Base-by-base conservation (phyloP, 2,113 vertebrate genomes). In the Hirundichthys speculiger region DNA sequence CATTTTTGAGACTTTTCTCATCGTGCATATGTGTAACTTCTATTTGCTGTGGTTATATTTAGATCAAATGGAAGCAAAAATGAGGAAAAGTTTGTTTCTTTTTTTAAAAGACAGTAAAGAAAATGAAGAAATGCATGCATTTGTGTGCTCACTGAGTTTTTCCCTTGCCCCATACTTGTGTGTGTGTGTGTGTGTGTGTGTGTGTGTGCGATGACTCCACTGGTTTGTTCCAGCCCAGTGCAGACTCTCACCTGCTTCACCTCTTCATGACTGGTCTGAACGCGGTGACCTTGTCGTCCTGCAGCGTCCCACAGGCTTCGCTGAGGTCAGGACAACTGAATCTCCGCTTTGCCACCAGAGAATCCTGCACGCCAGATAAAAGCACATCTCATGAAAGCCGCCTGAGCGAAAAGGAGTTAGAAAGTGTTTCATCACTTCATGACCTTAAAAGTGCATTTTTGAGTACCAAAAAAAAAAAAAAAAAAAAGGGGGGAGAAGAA, bases 191-290 rank as follows among this genome's bases (percentile, higher is more conserved):
- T 70, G 47, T n/a, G 9, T 57, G 19, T 47, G 38, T 22, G 46
- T 53, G 52, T 62, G 24, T 65, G 47, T 30, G 54, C 63, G 48
- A 71, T 68, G 54, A 49, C 67, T 75, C 40, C 6, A n/a, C 51
- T 57, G 64, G 16, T 46, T 70, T 53, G 50, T 75, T 80, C 69
- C 74, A 73, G 62, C 46, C 86, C 66, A 66, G 47, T 83, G 85
- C 61, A 47, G 57, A 20, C 59, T 66, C 92, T 92, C 85, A 94
- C 94, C 91, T 93, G 89, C 85, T 92, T 95, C 94, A 95, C 92
- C 95, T 94, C 91, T 94, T 94, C 91, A 95, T 92, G 79, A 95
- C 93, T n/a, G 94, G 91, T 83, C 94, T 94, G 90, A 96, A 95
- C 46, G 94, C 94, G 53, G 93, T 94, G 79, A 92, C 91, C 87